A percentile compares a stretch with the other conserved stretches of the same genome.
Evolutionary conservation across 2,797 vertebrate species (phyloP).

Genomic region (Melanotaenia pygmaea): DNA sequence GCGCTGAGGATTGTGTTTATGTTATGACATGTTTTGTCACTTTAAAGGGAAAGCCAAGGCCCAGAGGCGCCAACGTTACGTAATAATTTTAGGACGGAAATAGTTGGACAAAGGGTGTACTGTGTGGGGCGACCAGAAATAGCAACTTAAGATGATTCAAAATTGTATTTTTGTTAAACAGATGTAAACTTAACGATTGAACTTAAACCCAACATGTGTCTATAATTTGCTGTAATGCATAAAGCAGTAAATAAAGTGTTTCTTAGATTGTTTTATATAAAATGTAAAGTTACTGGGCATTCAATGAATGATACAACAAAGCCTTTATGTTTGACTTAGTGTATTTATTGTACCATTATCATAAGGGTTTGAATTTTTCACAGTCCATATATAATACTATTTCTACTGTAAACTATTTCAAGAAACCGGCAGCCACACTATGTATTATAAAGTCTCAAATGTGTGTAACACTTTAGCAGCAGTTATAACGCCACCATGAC

Average conservation of each 20-base stretch:
- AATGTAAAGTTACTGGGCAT: neutral
- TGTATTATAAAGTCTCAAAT: neutral
- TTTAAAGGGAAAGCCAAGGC: conserved; percentile 84
- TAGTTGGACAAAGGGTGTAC: conserved; percentile 62
- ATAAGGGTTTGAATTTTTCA: neutral
- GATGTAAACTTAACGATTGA: neutral
- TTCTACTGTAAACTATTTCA: neutral
- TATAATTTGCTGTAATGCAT: neutral
- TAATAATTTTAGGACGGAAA: conserved; percentile 65
- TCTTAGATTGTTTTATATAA: neutral
- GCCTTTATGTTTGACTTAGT: neutral
- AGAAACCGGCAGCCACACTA: neutral
- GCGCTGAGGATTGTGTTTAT: conserved; percentile 78
- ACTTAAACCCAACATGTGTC: neutral
- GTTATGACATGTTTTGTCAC: conserved; percentile 65
- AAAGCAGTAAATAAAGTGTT: neutral
- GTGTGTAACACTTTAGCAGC: neutral
- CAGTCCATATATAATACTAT: neutral
- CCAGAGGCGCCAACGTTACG: conserved; percentile 75
- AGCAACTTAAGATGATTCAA: conserved; percentile 16
- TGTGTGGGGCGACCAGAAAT: conserved; percentile 45
- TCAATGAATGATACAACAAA: neutral
- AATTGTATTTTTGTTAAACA: neutral
- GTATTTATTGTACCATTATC: neutral
- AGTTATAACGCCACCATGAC: neutral